Percentiles rank a stretch among this genome's conserved stretches.
Evolutionary conservation across 23 tunicate genomes (phyloP).

Genomic region (Trididemnum miniatum): DNA sequence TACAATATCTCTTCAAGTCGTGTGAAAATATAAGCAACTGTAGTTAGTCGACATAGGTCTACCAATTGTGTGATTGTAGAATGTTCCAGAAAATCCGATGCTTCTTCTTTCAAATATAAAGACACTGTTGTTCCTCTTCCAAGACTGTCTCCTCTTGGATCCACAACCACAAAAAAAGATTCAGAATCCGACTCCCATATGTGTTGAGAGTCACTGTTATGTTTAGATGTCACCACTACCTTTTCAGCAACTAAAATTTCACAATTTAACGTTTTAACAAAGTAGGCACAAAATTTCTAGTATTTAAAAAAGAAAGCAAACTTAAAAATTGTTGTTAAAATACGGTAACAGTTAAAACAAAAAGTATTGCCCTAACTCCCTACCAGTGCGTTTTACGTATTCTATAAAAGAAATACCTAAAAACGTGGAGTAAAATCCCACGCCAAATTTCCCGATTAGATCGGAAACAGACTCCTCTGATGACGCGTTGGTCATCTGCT

Average conservation of each 20-base stretch:
- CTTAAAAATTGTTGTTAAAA: too few species aligned
- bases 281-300: too few species aligned
- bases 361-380: too few species aligned
- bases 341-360: too few species aligned
- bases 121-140: constrained; percentile 97
- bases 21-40: too few species aligned
- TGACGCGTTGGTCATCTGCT: constrained; percentile 78
- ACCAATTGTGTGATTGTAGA: constrained; percentile 74
- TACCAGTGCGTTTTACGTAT: too few species aligned
- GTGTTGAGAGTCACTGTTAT: constrained; percentile 92
- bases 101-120: constrained; percentile 96
- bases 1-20: too few species aligned
- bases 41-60: too few species aligned
- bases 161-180: constrained; percentile 85
- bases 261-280: too few species aligned
- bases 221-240: constrained; percentile 91
- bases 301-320: too few species aligned
- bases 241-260: constrained; percentile 93
- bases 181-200: constrained; percentile 99
- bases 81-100: constrained; percentile 82
- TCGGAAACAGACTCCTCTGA: constrained; percentile 89
- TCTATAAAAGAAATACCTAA: constrained; percentile 65
- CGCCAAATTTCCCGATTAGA: constrained; percentile 99
- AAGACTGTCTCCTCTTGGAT: constrained; percentile 93
- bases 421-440: constrained; percentile 98